Evolutionary conservation across 2,797 vertebrate genomes (phyloP), one percentile per base, ranked within the genome.

Genomic region (Mus spretus): DNA sequence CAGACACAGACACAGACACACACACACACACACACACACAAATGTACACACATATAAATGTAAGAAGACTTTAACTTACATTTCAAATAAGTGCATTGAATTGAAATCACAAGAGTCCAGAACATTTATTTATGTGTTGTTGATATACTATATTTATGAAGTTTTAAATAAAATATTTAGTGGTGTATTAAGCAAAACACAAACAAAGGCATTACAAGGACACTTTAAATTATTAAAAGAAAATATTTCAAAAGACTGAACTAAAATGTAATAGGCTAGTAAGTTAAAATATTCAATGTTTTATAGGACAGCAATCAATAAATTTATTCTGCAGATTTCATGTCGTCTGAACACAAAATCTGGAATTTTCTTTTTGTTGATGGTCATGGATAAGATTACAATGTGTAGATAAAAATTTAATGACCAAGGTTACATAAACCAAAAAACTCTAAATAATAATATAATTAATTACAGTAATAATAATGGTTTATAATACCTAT

Each of bases 121-220:
- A 31, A 37, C 57, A 61, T 44, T 77, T 47, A 65, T 84, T 61
- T 44, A 20, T 59, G 14, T 57, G 15, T 6, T 70, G 44, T 70
- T 1, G 7, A 59, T 26, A 14, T 75, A 72, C 65, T 87, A 55
- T 87, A 88, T 88, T 88, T 75, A 59, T 75, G 44, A 70, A 59
- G 17, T 44, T 37, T 19, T 40, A 75, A 40, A 92, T 86, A 77
- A 91, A 80, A 81, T 77, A 37, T 67, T 91, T 93, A 96, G 59
- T n/a, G 26, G 34, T 81, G 4, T 88, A 88, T 74, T 88, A 59
- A 96, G 28, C n/a, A 50, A 91, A 96, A 82, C 0, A 50, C 20
- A 82, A 28, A 31, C 20, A 92, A 61, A 81, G 63, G 34, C 31
- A 65, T 63, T 85, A 31, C 4, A 15, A 82, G 37, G n/a, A 12